Conservation (phyloP, 1,140 invertebrate species). For the Drosophila miranda region DNA sequence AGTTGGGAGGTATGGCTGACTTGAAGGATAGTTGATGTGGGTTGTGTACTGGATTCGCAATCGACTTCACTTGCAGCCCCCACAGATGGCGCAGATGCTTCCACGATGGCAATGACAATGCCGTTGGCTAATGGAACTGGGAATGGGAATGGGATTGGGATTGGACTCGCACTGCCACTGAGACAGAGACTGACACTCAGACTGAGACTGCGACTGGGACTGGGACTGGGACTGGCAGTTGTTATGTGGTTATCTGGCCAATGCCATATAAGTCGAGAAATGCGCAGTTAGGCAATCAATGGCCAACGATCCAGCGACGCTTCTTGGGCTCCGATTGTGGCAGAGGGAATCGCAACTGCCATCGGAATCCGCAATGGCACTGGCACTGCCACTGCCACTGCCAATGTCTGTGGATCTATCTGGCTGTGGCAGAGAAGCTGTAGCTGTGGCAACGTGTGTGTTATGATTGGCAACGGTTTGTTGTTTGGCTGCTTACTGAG, state of each 20-base stretch:
- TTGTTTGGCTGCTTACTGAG: conserved; percentile 21
- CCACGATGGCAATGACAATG: conserved; percentile 33
- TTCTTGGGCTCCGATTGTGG: conserved; percentile 40
- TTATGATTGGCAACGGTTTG: conserved; percentile 73
- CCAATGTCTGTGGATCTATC: background rate
- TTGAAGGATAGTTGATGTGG: conserved; percentile 23
- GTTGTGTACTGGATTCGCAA: conserved; percentile 31
- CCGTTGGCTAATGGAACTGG: conserved; percentile 61
- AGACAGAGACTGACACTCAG: conserved; percentile 26
- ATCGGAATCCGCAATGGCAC: conserved; percentile 45
- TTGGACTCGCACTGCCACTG: background rate
- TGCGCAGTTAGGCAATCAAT: conserved; percentile 73
- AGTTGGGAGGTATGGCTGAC: background rate
- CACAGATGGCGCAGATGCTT: conserved; percentile 35
- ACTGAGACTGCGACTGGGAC: conserved; percentile 22
- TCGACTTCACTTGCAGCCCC: conserved; percentile 22
- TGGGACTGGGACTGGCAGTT: conserved; percentile 60
- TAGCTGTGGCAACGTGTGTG: conserved; percentile 60
- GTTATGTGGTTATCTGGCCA: conserved; percentile 77
- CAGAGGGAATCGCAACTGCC: conserved; percentile 37
- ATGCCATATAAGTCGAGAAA: conserved; percentile 73
- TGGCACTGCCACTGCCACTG: conserved; percentile 14
- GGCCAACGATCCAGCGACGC: conserved; percentile 35
- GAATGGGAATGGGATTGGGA: conserved; percentile 1
- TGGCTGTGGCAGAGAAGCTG: background rate